A percentile compares a stretch with the other conserved stretches of the same genome.
Evolutionary conservation across 2,113 vertebrate species (phyloP).

Genomic region (Plestiodon gilberti): DNA sequence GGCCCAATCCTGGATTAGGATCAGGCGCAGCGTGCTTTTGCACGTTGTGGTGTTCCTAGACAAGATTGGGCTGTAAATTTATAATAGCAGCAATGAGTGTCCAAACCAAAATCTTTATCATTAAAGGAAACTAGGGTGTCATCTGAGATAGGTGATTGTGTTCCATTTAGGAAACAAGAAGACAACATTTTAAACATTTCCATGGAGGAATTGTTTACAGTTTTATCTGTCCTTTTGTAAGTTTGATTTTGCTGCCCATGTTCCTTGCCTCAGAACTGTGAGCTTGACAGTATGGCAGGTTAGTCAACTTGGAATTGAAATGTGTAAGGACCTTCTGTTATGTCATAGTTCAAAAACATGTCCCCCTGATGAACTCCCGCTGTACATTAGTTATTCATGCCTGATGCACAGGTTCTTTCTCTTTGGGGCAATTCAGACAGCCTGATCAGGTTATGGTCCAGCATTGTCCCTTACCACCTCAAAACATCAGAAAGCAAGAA

Average conservation of each 20-base stretch:
- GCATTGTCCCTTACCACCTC: no score
- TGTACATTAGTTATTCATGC: background rate
- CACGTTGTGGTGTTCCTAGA: no score
- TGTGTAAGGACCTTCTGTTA: background rate
- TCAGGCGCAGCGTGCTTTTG: no score
- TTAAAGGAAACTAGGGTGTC: background rate
- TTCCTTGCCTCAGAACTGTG: background rate
- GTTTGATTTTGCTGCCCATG: background rate
- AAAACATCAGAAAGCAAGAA: background rate
- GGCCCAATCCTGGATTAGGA: no score
- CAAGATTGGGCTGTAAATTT: no score
- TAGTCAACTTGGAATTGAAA: background rate
- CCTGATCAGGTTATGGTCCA: background rate
- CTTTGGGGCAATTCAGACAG: background rate
- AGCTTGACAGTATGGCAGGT: no score
- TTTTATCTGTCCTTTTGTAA: background rate
- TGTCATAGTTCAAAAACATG: background rate
- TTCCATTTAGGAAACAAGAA: slow-evolving; percentile 12
- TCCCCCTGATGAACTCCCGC: background rate
- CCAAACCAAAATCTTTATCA: rapidly evolving
- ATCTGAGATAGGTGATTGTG: background rate
- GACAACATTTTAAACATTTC: background rate
- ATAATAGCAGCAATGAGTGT: background rate
- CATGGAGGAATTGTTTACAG: background rate
- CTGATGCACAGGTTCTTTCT: no score